Base-by-base conservation (phyloP, 2,797 vertebrate species). In the Eremophila alpestris region DNA sequence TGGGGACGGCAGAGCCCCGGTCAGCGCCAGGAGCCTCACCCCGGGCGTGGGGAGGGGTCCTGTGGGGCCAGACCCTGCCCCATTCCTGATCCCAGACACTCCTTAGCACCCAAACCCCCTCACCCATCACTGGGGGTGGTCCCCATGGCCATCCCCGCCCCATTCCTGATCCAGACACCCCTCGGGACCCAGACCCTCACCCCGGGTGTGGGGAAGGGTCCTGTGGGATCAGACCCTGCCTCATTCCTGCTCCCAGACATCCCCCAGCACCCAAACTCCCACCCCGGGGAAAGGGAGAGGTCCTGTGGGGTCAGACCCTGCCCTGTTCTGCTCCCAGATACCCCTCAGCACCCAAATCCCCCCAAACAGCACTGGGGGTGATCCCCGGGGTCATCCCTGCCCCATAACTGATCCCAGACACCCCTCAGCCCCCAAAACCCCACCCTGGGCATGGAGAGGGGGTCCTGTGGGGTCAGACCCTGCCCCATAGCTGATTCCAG, bases 141-240 rank as follows among this genome's bases (percentile, higher is more conserved):
- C 36, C 36, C 36, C 36, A 36, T 8, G 36, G 36, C 36, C 36
- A 36, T 10, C 36, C 36, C 36, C 8, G 36, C 36, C 15, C 67
- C 11, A 0, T 60, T 97, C 97, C 97, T 99, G 98, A 65, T 98
- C 30, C 15, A 6, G 20, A 11, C 27, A 14, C 36, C 38, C 12
- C 46, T 14, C 48, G 29, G 51, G 27, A 52, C 51, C 51, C 10
- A 26, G 10, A 52, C 51, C 27, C 26, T 15, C 26, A 16, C 48
- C 48, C 22, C 3, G 22, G 9, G 49, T 10, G 17, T 49, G 41
- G 41, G 41, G 48, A 26, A 24, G 27, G 49, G 34, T 17, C 20
- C 29, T 41, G 13, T 7, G 38, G 29, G 56, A 36, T 59, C 58
- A 19, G 24, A 38, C 36, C 34, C 11, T 13, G 56, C 23, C 56